Evolutionary conservation across 2,797 vertebrate genomes (phyloP).

Genomic region (Sebastes diploproa): DNA sequence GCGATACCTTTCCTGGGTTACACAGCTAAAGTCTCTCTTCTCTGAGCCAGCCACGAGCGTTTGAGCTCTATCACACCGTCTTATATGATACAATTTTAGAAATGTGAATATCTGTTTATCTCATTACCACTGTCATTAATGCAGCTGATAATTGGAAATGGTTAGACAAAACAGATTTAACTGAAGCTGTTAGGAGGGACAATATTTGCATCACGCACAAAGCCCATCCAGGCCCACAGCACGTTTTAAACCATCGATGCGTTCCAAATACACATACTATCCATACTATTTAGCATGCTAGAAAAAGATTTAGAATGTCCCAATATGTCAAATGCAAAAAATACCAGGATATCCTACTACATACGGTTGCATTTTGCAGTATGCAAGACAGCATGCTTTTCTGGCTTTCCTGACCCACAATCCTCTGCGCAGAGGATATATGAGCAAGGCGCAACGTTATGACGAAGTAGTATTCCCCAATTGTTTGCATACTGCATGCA

Average conservation of each 20-base stretch:
- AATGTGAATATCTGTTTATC: neutral
- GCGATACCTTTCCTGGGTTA: slow-evolving; percentile 19
- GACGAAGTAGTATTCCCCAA: too few species aligned
- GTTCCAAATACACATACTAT: too few species aligned
- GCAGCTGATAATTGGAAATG: neutral
- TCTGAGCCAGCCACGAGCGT: neutral
- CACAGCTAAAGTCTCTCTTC: neutral
- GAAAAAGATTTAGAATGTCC: too few species aligned
- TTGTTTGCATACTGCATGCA: too few species aligned
- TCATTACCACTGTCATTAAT: neutral
- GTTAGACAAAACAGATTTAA: neutral
- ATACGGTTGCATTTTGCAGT: too few species aligned
- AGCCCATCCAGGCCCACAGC: neutral
- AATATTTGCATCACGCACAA: neutral
- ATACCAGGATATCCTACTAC: too few species aligned
- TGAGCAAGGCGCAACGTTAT: too few species aligned
- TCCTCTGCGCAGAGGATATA: too few species aligned
- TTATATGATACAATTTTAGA: neutral
- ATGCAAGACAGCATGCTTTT: too few species aligned
- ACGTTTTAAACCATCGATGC: neutral
- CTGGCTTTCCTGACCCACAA: too few species aligned
- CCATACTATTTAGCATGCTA: too few species aligned
- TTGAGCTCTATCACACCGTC: neutral
- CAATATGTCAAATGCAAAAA: too few species aligned
- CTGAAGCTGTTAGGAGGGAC: neutral